Percentiles rank a stretch among this genome's conserved stretches.
phyloP scores from a whole-genome alignment of 2,113 vertebrate genomes.

The Theristicus caerulescens region DNA sequence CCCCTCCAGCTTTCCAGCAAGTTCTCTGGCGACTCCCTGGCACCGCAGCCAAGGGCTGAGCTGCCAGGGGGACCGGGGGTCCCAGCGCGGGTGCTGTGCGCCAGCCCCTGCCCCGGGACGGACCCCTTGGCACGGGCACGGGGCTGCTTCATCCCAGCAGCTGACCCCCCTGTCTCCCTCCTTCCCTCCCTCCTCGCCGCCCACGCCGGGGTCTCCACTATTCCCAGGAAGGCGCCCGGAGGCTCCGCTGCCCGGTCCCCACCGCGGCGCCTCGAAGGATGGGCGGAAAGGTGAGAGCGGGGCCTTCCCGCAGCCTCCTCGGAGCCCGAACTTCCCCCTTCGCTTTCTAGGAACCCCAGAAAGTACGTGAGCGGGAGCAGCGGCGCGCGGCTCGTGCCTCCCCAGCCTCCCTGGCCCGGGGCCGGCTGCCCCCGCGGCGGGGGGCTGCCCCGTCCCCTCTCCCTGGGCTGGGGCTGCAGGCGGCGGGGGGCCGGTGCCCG shows the following conservation, averaged over 20 bases:
- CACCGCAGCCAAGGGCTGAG: not conserved
- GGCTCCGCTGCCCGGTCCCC: rapidly evolving
- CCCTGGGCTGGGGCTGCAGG: not conserved
- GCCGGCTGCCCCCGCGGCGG: rapidly evolving
- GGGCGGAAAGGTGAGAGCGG: not conserved
- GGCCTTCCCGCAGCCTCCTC: not conserved
- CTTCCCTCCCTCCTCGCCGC: rapidly evolving
- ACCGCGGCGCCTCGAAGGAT: not conserved
- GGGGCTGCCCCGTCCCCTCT: rapidly evolving
- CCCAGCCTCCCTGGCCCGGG: rapidly evolving
- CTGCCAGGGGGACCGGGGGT: not conserved
- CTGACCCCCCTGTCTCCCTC: not conserved
- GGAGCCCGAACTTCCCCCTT: not conserved
- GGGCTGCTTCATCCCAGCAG: not conserved
- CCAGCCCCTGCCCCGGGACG: too few relatives aligned
- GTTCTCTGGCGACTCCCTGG: rapidly evolving
- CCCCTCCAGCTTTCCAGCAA: not conserved
- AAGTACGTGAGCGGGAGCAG: not conserved
- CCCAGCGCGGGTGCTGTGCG: not conserved
- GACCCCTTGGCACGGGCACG: rapidly evolving
- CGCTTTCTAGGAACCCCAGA: constrained; percentile 40
- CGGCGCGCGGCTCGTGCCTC: rapidly evolving
- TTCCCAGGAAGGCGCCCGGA: not conserved
- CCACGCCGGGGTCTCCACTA: rapidly evolving
- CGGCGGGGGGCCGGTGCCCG: not conserved